Conservation (phyloP, 1,140 invertebrate species). For the Saccostrea cuccullata region DNA sequence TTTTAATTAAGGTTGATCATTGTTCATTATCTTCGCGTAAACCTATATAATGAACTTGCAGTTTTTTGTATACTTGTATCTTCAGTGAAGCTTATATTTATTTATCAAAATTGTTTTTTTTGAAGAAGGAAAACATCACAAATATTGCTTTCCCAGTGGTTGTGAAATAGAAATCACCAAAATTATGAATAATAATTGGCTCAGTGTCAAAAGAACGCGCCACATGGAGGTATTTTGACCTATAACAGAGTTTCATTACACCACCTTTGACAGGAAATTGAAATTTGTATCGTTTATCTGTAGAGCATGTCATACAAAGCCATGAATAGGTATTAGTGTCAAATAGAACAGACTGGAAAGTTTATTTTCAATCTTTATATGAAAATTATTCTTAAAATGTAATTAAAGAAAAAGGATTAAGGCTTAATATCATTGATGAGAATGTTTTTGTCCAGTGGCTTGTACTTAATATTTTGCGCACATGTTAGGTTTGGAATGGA, state of each 20-base stretch:
- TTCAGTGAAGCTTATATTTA: too few relatives aligned
- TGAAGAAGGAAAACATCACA: background rate
- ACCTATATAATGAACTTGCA: too few relatives aligned
- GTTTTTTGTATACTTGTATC: too few relatives aligned
- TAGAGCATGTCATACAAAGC: conserved; percentile 28
- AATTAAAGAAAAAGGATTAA: conserved; percentile 48
- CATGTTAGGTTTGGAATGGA: conserved; percentile 43
- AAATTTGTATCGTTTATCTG: conserved; percentile 49
- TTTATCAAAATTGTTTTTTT: background rate
- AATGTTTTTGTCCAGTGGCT: conserved; percentile 54
- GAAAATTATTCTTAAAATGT: conserved; percentile 48
- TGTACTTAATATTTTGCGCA: conserved; percentile 51
- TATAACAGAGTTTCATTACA: conserved; percentile 47
- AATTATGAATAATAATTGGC: conserved; percentile 34
- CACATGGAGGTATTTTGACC: conserved; percentile 32
- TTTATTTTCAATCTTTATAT: conserved; percentile 52
- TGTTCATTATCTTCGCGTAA: too few relatives aligned
- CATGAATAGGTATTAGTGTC: conserved; percentile 50
- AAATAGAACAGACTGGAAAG: conserved; percentile 47
- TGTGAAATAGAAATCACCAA: background rate
- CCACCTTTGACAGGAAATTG: conserved; percentile 47
- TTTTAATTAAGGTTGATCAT: too few relatives aligned
- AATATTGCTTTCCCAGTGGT: background rate
- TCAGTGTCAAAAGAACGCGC: conserved; percentile 45
- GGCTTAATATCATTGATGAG: conserved; percentile 49